Evolutionary conservation across 2,888 invertebrate genomes (phyloP), one percentile per base, ranked within the genome.

Genomic region (Phalangium opilio): DNA sequence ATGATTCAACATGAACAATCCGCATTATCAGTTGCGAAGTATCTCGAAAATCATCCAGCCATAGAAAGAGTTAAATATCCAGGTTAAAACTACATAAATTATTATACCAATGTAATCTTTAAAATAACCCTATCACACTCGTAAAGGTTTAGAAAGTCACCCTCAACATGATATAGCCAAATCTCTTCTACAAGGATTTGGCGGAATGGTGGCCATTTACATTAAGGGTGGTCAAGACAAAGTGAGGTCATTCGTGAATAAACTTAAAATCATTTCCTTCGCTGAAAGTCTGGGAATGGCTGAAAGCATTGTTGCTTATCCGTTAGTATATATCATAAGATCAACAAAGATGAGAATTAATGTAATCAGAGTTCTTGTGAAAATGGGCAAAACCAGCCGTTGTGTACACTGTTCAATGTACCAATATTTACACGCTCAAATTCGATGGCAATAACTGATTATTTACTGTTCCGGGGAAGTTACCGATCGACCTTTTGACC

Each of bases 141-240:
- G n/a, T 27, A 14, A 21, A 45, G 45, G 64, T 1, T 70, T 91
- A 20, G 75, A 79, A 5, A 78, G 81, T 1, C 93, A 93, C 69
- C 85, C 89, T 0, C 87, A 91, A 58, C 75, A 89, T 63, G 73
- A 79, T 54, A 61, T 91, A 38, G 77, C 82, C 17, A 75, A 80
- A 58, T 78, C 73, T 60, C 93, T 95, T 69, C 77, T 78, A 54
- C 75, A 76, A 44, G 89, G 89, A 1, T 85, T 86, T 67, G 86
- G 90, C 51, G 95, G 95, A 8, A 85, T 95, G 70, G 73, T 96
- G 59, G 80, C 86, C 17, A 86, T 95, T 62, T 86, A 81, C 60
- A 72, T 93, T 20, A 78, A 78, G 32, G 55, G 53, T n/a, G 44
- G 36, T 14, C 20, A 33, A 40, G 46, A 47, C 20, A 47, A 49